These are phyloP conservation scores for Acromyrmex echinatior DNA, from an alignment of 1,140 invertebrate genomes.

Conservation along the genomic window DNA sequence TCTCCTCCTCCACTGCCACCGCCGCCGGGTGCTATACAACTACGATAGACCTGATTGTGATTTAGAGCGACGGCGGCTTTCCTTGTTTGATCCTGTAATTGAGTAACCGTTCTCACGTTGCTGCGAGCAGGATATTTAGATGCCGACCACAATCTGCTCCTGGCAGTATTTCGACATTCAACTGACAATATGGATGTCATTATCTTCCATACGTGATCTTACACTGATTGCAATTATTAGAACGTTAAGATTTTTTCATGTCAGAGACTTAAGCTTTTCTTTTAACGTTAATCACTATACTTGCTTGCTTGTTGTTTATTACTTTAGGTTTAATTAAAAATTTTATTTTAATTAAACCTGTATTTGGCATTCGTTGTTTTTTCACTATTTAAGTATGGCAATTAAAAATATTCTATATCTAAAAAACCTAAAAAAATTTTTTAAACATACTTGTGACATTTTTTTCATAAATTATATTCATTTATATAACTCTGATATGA, in stretches of 20 bases:
- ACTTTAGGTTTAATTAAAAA: background rate
- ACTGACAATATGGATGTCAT: conserved; percentile 43
- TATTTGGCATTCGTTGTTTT: background rate
- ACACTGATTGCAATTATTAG: background rate
- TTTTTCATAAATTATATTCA: background rate
- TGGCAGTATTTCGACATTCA: conserved; percentile 31
- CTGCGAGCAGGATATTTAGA: conserved; percentile 49
- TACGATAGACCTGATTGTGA: conserved; percentile 75
- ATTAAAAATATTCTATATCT: background rate
- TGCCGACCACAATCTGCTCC: conserved; percentile 23
- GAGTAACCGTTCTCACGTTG: conserved; percentile 67
- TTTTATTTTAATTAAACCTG: background rate
- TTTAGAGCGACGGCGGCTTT: conserved; percentile 77
- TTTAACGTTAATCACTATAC: background rate
- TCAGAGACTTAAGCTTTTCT: background rate
- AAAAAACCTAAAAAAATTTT: background rate
- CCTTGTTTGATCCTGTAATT: conserved; percentile 82
- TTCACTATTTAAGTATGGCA: background rate
- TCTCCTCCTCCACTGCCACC: conserved; percentile 8
- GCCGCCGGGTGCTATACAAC: conserved; percentile 56
- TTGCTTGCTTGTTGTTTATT: background rate
- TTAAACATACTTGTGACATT: background rate
- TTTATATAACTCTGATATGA: background rate
- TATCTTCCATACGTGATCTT: conserved; percentile 2
- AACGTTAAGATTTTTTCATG: background rate